Conservation (phyloP, 2,797 vertebrate genomes). For the Micropoecilia bifurca region DNA sequence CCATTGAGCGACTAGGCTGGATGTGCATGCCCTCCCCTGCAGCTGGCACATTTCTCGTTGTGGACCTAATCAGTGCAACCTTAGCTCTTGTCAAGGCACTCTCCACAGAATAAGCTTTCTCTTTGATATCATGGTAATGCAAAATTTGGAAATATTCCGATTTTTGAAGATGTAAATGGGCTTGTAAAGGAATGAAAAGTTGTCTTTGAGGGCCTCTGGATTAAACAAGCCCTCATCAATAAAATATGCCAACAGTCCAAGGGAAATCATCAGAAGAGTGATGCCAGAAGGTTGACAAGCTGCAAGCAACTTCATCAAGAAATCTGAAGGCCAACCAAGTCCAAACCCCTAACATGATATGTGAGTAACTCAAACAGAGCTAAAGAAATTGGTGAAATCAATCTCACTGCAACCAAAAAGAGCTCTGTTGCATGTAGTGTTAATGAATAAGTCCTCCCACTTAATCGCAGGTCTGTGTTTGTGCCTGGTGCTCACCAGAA, state of each 20-base stretch:
- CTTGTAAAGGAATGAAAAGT: slow-evolving; percentile 31
- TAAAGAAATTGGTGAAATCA: slow-evolving; percentile 21
- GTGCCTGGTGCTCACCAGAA: slow-evolving; percentile 84
- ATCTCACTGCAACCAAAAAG: background rate
- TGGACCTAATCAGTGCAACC: slow-evolving; percentile 63
- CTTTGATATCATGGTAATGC: slow-evolving; percentile 61
- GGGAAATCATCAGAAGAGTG: background rate
- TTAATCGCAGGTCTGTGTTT: background rate
- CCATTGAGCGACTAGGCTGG: slow-evolving; percentile 41
- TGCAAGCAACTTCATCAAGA: slow-evolving; percentile 26
- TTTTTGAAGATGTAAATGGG: slow-evolving; percentile 26
- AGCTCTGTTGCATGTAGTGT: slow-evolving; percentile 4
- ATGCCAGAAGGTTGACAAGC: background rate
- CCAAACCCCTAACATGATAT: slow-evolving; percentile 46
- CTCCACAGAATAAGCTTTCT: slow-evolving; percentile 45
- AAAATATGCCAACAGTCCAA: background rate
- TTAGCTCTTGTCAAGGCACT: slow-evolving; percentile 50
- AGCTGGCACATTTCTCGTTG: slow-evolving; percentile 61
- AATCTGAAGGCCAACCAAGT: slow-evolving; percentile 1
- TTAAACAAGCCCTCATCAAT: background rate
- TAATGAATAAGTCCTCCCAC: background rate
- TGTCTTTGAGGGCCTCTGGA: slow-evolving; percentile 11
- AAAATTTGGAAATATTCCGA: slow-evolving; percentile 30
- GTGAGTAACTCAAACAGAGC: slow-evolving; percentile 7
- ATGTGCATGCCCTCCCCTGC: slow-evolving; percentile 62